A percentile compares a stretch with the other conserved stretches of the same genome.
Evolutionary conservation across 2,888 invertebrate genomes (phyloP).

Genomic region (Lamellibrachia satsuma): DNA sequence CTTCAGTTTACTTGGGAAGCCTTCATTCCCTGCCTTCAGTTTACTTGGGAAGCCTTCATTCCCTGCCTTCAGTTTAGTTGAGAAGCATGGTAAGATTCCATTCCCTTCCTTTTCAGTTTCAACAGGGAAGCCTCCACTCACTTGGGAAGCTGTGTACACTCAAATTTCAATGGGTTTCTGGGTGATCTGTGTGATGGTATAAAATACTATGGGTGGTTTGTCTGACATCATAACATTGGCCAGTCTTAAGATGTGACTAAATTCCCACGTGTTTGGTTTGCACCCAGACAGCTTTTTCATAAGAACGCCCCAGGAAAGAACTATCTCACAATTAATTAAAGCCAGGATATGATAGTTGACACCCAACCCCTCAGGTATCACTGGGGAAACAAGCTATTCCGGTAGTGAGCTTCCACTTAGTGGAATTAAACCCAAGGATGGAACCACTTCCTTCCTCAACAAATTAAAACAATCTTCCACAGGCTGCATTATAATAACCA

Average conservation of each 20-base stretch:
- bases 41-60: background rate
- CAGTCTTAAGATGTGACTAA: background rate
- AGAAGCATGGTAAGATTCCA: background rate
- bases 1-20: background rate
- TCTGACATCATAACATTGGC: too few relatives aligned
- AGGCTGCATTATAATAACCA: background rate
- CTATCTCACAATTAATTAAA: background rate
- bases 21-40: background rate
- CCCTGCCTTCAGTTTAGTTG: background rate
- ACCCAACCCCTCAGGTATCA: background rate
- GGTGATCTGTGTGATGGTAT: background rate
- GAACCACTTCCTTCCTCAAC: slow-evolving; percentile 3
- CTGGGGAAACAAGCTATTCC: background rate
- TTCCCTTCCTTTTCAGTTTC: too few relatives aligned
- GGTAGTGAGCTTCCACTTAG: background rate
- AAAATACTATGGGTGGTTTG: background rate
- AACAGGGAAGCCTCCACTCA: too few relatives aligned
- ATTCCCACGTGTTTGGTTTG: background rate
- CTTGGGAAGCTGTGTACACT: too few relatives aligned
- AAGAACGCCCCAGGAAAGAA: background rate
- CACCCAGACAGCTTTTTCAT: background rate
- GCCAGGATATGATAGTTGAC: background rate
- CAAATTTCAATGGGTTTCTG: background rate
- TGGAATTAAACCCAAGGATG: background rate
- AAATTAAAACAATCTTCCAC: background rate